These are phyloP conservation scores for Thermophis baileyi DNA, from an alignment of 2,113 vertebrate genomes.

Conservation along the genomic window DNA sequence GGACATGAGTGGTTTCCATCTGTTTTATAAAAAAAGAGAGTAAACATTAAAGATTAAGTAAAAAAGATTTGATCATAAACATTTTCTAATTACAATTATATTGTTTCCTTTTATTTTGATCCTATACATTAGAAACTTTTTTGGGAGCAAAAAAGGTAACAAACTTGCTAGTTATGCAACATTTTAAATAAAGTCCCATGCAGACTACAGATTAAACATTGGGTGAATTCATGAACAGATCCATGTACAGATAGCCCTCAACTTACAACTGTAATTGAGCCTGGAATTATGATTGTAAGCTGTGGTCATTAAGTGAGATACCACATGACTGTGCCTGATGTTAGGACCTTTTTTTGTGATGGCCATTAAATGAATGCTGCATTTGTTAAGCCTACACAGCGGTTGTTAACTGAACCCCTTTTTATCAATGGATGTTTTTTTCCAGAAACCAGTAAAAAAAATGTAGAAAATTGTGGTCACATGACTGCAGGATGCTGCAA, in stretches of 20 bases:
- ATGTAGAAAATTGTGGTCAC: neutral
- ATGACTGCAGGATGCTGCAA: neutral
- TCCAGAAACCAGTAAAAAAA: neutral
- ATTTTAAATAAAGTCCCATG: neutral
- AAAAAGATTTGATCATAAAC: neutral
- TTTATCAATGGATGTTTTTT: neutral
- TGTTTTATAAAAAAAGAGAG: constrained; percentile 65
- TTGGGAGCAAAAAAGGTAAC: neutral
- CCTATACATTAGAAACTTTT: neutral
- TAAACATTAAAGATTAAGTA: neutral
- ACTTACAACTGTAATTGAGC: neutral
- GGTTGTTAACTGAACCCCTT: neutral
- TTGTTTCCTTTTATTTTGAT: neutral
- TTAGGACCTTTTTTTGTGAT: neutral
- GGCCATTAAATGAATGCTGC: neutral
- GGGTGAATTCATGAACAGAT: neutral
- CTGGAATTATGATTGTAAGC: neutral
- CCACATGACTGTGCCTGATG: neutral
- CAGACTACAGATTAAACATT: neutral
- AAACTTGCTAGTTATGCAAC: neutral
- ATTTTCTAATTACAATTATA: neutral
- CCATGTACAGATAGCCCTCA: neutral
- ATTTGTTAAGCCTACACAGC: neutral
- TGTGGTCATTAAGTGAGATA: neutral
- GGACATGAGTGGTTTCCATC: constrained; percentile 81